Conservation (phyloP, 2,888 invertebrate species). For the Nematopogon swammerdamellus region DNA sequence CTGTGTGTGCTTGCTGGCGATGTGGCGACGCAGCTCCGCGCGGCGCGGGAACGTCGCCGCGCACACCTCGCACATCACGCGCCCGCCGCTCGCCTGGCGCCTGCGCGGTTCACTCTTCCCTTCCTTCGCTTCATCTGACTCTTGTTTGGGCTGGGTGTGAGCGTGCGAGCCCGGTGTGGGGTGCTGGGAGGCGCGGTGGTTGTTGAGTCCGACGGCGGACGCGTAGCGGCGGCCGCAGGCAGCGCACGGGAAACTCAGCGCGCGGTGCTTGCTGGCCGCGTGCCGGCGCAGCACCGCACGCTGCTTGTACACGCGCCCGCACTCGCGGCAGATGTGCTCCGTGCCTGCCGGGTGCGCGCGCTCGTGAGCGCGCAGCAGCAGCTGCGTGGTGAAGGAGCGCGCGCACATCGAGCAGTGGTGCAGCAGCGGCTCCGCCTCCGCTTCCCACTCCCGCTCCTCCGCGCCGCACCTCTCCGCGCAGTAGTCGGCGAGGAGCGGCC, state of each 20-base stretch:
- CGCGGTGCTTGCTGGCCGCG: constrained; percentile 23
- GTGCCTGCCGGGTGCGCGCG: neutral
- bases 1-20: neutral
- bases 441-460: neutral
- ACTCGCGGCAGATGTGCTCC: constrained; percentile 10
- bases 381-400: neutral
- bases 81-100: too few species aligned
- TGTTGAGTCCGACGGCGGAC: neutral
- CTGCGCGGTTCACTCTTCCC: too few species aligned
- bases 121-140: too few species aligned
- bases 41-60: neutral
- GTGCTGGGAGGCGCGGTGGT: neutral
- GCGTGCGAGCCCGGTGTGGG: neutral
- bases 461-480: neutral
- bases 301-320: constrained; percentile 12
- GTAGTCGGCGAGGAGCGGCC: neutral
- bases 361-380: neutral
- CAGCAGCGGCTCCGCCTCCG: neutral
- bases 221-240: constrained; percentile 24
- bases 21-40: neutral
- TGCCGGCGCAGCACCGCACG: constrained; percentile 15
- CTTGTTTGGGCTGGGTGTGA: too few species aligned
- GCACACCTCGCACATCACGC: neutral
- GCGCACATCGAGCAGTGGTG: neutral
- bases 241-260: constrained; percentile 20